Evolutionary conservation across 2,113 vertebrate species (phyloP).

Genomic region (Catharus bicknelli): DNA sequence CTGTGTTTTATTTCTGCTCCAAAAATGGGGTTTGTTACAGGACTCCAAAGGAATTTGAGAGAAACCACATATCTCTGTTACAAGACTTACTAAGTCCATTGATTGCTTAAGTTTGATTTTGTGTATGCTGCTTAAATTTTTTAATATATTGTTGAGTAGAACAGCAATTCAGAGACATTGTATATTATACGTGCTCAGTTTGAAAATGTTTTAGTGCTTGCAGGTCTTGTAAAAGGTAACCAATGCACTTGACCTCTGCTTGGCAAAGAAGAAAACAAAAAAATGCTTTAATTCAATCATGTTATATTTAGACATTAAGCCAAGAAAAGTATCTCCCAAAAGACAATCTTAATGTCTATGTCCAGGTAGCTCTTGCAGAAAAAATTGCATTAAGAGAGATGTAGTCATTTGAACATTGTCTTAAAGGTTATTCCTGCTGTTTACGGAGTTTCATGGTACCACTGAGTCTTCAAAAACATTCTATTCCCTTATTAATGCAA

Average conservation of each 20-base stretch:
- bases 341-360: background rate
- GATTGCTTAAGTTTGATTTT: background rate
- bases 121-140: background rate
- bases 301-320: background rate
- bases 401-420: background rate
- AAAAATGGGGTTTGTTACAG: background rate
- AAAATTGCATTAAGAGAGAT: background rate
- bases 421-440: background rate
- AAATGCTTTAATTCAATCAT: background rate
- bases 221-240: background rate
- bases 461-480: background rate
- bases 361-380: background rate
- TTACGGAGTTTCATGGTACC: background rate
- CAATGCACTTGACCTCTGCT: background rate
- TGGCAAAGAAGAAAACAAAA: constrained; percentile 13
- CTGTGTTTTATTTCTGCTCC: background rate
- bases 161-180: background rate
- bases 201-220: background rate
- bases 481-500: background rate
- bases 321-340: background rate
- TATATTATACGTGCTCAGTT: background rate
- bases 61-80: background rate
- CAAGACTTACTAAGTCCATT: background rate
- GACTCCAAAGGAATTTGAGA: background rate
- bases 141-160: background rate